Evolutionary conservation across 2,888 invertebrate genomes (phyloP).

Genomic region (Drosophila longiperda): DNA sequence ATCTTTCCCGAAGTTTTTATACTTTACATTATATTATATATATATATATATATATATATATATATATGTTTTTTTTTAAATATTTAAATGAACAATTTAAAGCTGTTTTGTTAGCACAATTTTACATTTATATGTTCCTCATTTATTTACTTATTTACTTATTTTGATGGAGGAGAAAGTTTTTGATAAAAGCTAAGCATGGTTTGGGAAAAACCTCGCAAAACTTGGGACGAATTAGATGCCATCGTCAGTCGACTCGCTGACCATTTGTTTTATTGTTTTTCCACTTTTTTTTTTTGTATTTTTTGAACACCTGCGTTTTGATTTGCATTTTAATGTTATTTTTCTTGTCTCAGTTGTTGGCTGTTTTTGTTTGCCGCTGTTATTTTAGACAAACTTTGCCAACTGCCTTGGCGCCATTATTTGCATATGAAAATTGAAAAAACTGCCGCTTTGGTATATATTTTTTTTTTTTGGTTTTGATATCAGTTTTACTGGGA

Average conservation of each 20-base stretch:
- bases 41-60: too few relatives aligned
- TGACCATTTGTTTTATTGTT: constrained; percentile 38
- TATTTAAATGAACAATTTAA: neutral
- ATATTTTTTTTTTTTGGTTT: constrained; percentile 5
- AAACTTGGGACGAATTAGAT: neutral
- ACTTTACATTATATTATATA: neutral
- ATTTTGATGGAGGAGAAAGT: neutral
- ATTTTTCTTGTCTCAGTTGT: constrained; percentile 40
- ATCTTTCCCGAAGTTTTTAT: neutral
- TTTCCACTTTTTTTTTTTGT: constrained; percentile 10
- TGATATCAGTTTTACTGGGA: constrained; percentile 27
- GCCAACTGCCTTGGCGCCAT: constrained; percentile 45
- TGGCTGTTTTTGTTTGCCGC: constrained; percentile 21
- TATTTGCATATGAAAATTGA: constrained; percentile 72
- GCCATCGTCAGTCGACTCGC: constrained; percentile 1
- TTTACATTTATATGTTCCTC: neutral
- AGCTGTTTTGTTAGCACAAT: neutral
- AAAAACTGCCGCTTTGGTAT: constrained; percentile 40
- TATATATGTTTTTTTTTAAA: neutral
- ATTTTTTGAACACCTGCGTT: constrained; percentile 37
- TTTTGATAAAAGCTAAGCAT: neutral
- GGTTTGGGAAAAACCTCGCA: neutral
- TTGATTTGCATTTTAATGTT: constrained; percentile 53
- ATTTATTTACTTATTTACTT: neutral
- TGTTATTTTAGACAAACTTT: constrained; percentile 58